A percentile compares a stretch with the other conserved stretches of the same genome.
Evolutionary conservation across 2,797 vertebrate species (phyloP).

Genomic region (Spinus pinus): DNA sequence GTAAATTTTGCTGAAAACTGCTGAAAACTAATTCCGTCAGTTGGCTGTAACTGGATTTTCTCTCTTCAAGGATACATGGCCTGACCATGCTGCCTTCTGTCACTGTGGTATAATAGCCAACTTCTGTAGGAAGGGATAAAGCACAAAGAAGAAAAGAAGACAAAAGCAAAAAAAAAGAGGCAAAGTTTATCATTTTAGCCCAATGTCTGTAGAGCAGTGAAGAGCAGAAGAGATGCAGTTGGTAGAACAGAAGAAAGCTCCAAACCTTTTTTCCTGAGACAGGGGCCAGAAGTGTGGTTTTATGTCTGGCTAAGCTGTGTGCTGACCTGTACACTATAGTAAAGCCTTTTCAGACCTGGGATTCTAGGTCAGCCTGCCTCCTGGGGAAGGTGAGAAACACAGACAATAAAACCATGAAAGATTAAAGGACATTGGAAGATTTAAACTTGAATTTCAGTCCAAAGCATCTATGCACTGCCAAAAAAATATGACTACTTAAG

Average conservation of each 20-base stretch:
- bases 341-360: neutral
- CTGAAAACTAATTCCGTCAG: neutral
- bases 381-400: neutral
- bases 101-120: neutral
- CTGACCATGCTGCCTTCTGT: neutral
- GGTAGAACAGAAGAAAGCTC: neutral
- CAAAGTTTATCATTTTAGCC: neutral
- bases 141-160: neutral
- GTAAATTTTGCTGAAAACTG: neutral
- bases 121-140: neutral
- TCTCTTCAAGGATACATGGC: neutral
- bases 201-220: neutral
- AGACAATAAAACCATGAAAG: neutral
- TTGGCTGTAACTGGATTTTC: neutral
- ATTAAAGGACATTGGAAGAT: slow-evolving; percentile 14
- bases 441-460: slow-evolving; percentile 19
- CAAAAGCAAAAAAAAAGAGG: neutral
- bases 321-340: neutral
- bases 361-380: slow-evolving; percentile 5
- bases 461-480: neutral
- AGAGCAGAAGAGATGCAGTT: neutral
- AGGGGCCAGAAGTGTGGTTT: neutral
- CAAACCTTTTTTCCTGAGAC: neutral
- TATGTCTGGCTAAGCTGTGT: neutral
- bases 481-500: neutral